Base-by-base conservation (phyloP, 2,888 invertebrate genomes). In the Phyto melanocephala region DNA sequence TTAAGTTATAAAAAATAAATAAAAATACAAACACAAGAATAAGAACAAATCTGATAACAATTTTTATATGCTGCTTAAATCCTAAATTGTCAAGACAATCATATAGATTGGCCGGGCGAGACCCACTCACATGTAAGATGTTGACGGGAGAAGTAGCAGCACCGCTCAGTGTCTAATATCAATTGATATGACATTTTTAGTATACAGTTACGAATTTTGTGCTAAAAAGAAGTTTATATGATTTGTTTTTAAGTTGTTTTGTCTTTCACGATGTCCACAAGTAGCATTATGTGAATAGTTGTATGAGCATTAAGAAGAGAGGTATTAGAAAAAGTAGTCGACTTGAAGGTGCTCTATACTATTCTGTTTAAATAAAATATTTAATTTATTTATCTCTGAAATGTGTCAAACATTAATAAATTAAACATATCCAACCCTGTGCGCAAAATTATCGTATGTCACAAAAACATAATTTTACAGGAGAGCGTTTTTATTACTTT, bases 41-140 rank as follows among this genome's bases (percentile, higher is more conserved):
- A 17, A 45, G n/a, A 47, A 54, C 17, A 63, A 70, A 82, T 50
- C 75, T 71, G 82, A 82, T 82, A 82, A 79, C 52, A 67, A 72
- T 82, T 60, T 76, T 24, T 60, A 71, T 71, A 56, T 67, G 45
- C 75, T 71, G 60, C 78, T 82, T 76, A 79, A 79, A 71, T 79
- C 67, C 75, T 75, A 62, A 71, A 76, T 79, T 79, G 65, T 71
- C 82, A 79, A 71, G 75, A 54, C 79, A 82, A 82, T 72, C 74
- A 67, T 13, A 42, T 67, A 47, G 50, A 77, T 15, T 74, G 79
- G 37, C 35, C 58, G 22, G 11, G 52, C 28, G 2, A 15, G 17
- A 47, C 54, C 40, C 28, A 11, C 28, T 45, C 22, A 11, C 42
- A n/a, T 10, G 3, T 17, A 35, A 45, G 54, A 15, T 28, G 33